Percentiles rank a stretch among this genome's conserved stretches.
These are phyloP conservation scores for Perdita meconis DNA, from an alignment of 2,888 invertebrate genomes.

Conservation along the genomic window DNA sequence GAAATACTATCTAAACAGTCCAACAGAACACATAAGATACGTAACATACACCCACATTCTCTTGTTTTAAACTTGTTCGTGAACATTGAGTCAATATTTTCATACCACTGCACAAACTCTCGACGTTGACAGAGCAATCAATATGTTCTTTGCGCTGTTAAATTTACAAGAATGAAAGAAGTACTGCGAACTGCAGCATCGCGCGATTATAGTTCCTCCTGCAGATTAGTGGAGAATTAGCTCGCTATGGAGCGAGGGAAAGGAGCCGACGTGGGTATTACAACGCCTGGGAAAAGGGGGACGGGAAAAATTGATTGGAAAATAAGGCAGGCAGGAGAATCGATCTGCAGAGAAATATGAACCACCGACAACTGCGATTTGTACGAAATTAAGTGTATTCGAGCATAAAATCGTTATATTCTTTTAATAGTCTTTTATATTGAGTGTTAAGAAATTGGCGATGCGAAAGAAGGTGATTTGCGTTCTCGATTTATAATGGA, in stretches of 20 bases:
- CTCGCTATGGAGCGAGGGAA: constrained; percentile 17
- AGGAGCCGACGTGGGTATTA: constrained; percentile 4
- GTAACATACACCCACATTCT: background rate
- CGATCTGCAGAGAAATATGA: constrained; percentile 18
- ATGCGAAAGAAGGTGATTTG: too few species aligned
- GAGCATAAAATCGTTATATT: constrained; percentile 3
- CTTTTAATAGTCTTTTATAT: background rate
- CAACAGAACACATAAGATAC: background rate
- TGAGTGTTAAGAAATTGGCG: too few species aligned
- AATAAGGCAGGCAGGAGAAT: constrained; percentile 31
- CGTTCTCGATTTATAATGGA: too few species aligned
- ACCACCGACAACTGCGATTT: constrained; percentile 12
- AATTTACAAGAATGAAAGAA: constrained; percentile 6
- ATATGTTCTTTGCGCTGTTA: constrained; percentile 34
- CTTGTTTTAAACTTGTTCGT: constrained; percentile 5
- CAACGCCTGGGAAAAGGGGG: background rate
- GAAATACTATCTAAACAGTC: background rate
- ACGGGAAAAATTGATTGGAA: constrained; percentile 22
- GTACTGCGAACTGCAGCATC: constrained; percentile 1
- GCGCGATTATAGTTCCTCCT: constrained; percentile 3
- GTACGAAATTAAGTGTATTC: constrained; percentile 1
- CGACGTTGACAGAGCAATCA: constrained; percentile 15
- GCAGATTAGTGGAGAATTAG: constrained; percentile 14
- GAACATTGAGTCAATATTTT: constrained; percentile 22
- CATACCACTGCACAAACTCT: constrained; percentile 1